These are phyloP conservation scores for Bombus breviceps DNA, from an alignment of 1,140 invertebrate species.

Conservation along the genomic window DNA sequence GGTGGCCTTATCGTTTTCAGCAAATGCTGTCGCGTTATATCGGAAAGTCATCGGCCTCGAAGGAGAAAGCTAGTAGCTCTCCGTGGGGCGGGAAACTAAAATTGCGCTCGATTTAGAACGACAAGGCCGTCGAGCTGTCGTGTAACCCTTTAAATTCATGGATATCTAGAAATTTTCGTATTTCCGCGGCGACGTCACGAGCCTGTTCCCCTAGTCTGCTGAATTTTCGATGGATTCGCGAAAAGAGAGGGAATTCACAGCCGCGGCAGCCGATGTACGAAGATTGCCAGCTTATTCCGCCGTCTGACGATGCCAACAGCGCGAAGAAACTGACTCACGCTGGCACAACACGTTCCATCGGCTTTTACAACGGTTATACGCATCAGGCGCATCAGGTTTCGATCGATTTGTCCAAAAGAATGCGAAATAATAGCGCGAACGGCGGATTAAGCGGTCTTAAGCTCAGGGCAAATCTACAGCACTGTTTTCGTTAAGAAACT, in stretches of 20 bases:
- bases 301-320: background rate
- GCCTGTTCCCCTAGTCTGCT: background rate
- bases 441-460: background rate
- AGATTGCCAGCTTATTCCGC: slow-evolving; percentile 46
- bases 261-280: background rate
- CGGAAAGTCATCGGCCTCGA: slow-evolving; percentile 20
- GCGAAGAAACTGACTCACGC: background rate
- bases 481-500: background rate
- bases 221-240: slow-evolving; percentile 40
- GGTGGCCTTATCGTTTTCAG: background rate
- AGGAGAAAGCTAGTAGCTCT: background rate
- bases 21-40: slow-evolving; percentile 2
- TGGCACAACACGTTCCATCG: slow-evolving; percentile 8
- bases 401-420: background rate
- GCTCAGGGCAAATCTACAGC: background rate
- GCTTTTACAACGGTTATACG: background rate
- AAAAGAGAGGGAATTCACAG: slow-evolving; percentile 41
- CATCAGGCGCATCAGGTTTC: background rate
- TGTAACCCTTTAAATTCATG: slow-evolving; percentile 42
- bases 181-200: slow-evolving; percentile 20
- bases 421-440: background rate
- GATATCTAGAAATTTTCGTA: slow-evolving; percentile 43
- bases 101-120: slow-evolving; percentile 5
- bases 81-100: background rate
- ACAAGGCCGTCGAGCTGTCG: slow-evolving; percentile 4